phyloP scores from a whole-genome alignment of 2,113 vertebrate genomes.

The Aegithalos caudatus region DNA sequence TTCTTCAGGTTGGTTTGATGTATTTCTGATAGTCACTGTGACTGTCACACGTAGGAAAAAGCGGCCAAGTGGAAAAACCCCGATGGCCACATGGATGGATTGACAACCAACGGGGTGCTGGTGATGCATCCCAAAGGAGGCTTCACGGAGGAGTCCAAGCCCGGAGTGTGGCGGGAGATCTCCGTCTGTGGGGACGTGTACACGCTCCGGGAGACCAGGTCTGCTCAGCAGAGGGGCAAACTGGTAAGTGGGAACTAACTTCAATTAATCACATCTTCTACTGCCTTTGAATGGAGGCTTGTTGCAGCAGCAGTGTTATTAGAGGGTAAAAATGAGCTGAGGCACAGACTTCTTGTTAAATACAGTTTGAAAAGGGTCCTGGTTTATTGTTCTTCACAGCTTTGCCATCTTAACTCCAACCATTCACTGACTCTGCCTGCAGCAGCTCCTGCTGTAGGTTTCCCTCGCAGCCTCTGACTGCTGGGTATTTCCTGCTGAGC shows the following conservation, averaged over 20 bases:
- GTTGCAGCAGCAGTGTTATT: background rate
- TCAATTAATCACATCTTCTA: background rate
- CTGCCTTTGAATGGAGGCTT: background rate
- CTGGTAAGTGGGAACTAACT: slow-evolving; percentile 78
- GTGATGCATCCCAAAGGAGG: slow-evolving; percentile 97
- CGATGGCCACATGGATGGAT: slow-evolving; percentile 96
- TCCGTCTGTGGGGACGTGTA: slow-evolving; percentile 97
- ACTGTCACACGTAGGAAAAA: slow-evolving; percentile 83
- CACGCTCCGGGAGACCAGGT: slow-evolving; percentile 93
- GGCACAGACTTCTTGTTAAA: background rate
- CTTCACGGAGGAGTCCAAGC: slow-evolving; percentile 94
- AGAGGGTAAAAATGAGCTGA: background rate
- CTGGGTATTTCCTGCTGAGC: background rate
- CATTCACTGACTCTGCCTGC: background rate
- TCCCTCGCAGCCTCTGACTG: background rate
- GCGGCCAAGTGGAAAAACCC: slow-evolving; percentile 99
- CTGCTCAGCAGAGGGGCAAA: slow-evolving; percentile 93
- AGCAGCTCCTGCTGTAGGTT: background rate
- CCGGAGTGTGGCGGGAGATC: slow-evolving; percentile 95
- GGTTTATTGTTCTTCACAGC: background rate
- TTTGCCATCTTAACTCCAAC: background rate
- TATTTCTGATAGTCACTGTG: background rate
- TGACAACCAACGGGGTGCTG: slow-evolving; percentile 95
- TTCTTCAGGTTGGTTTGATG: background rate
- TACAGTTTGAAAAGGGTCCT: background rate